Evolutionary conservation across 2,888 invertebrate species (phyloP).

Genomic region (Nephrocerus scutellatus): DNA sequence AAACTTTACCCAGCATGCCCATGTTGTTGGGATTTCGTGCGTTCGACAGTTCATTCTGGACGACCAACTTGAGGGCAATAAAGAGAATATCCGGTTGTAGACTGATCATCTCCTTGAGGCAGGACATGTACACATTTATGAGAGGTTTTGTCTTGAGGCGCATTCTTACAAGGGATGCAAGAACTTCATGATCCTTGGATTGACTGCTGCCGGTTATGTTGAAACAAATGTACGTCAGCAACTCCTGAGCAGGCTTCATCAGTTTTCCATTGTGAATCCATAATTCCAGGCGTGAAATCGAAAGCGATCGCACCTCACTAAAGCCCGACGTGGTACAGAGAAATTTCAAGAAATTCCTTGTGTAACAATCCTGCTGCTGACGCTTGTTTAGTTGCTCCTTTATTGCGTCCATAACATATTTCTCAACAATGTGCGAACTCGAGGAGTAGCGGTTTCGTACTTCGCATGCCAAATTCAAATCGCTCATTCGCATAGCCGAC

Average conservation of each 20-base stretch:
- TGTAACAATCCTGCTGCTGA: conserved; percentile 79
- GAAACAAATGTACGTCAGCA: conserved; percentile 82
- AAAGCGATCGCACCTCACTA: conserved; percentile 57
- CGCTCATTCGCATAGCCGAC: conserved; percentile 35
- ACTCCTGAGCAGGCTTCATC: conserved; percentile 84
- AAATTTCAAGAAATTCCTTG: conserved; percentile 80
- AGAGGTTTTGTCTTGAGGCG: conserved; percentile 89
- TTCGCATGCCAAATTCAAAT: conserved; percentile 48
- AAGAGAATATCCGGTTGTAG: conserved; percentile 78
- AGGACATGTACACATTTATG: conserved; percentile 79
- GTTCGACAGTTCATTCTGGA: conserved; percentile 91
- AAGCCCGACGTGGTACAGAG: conserved; percentile 80
- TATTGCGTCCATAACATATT: conserved; percentile 75
- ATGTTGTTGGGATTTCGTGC: conserved; percentile 92
- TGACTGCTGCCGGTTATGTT: conserved; percentile 71
- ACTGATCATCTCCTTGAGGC: conserved; percentile 83
- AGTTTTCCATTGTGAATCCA: conserved; percentile 96
- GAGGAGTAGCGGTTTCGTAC: conserved; percentile 53
- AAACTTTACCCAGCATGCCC: conserved; percentile 68
- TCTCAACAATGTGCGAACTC: conserved; percentile 53
- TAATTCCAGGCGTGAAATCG: conserved; percentile 64
- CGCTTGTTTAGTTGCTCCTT: conserved; percentile 81
- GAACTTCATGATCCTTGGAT: conserved; percentile 66
- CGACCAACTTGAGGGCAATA: conserved; percentile 80
- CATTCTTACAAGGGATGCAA: conserved; percentile 81